phyloP scores from a whole-genome alignment of 2,113 vertebrate genomes.

The Sander lucioperca region DNA sequence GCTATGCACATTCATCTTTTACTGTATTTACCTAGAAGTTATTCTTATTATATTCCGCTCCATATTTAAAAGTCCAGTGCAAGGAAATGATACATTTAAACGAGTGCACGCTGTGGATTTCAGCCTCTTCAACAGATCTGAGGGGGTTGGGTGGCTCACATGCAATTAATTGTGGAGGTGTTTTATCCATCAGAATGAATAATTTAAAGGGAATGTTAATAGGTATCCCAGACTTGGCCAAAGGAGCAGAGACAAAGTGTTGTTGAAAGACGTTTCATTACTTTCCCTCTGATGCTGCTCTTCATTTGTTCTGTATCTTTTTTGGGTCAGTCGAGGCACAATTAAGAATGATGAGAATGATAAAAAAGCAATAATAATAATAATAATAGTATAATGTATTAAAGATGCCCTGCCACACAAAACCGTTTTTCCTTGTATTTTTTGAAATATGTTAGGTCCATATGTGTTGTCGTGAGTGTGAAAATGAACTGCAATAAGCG shows the following conservation, averaged over 20 bases:
- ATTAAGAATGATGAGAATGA: constrained; percentile 36
- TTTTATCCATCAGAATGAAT: constrained; percentile 89
- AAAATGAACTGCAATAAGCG: too few species aligned
- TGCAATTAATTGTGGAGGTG: constrained; percentile 87
- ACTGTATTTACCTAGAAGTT: constrained; percentile 64
- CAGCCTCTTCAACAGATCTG: constrained; percentile 72
- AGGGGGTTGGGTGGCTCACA: constrained; percentile 74
- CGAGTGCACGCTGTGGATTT: constrained; percentile 66
- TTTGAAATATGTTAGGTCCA: too few species aligned
- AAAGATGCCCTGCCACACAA: neutral
- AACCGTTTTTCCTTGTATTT: too few species aligned
- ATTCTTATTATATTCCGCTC: constrained; percentile 48
- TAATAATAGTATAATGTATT: constrained; percentile 11
- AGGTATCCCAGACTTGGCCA: constrained; percentile 81
- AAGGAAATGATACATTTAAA: constrained; percentile 67
- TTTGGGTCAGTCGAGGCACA: constrained; percentile 58
- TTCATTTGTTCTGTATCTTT: constrained; percentile 70
- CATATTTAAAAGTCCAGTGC: constrained; percentile 55
- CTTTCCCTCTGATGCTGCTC: constrained; percentile 74
- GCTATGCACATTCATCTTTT: constrained; percentile 50
- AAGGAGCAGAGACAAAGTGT: constrained; percentile 83
- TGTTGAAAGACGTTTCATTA: constrained; percentile 81
- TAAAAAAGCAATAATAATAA: constrained; percentile 10
- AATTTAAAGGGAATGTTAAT: constrained; percentile 86
- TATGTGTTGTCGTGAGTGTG: too few species aligned